Evolutionary conservation across 2,113 vertebrate genomes (phyloP).

Genomic region (Saguinus imperator): DNA sequence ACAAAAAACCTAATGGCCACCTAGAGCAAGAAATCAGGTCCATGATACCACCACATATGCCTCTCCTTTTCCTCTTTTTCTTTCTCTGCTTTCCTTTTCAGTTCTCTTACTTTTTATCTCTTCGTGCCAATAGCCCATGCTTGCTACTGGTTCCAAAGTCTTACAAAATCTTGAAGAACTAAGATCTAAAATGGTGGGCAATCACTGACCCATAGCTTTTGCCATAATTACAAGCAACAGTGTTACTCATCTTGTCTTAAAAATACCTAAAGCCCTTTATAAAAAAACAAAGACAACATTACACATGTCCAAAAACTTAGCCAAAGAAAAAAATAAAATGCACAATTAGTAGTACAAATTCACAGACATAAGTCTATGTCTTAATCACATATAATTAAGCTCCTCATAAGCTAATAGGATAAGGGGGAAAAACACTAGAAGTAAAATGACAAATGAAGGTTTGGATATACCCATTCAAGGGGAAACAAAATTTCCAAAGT

Average conservation of each 20-base stretch:
- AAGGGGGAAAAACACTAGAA: background rate
- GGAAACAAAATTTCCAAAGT: background rate
- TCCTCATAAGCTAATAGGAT: background rate
- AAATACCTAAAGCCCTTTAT: background rate
- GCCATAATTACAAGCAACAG: background rate
- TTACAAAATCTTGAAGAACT: background rate
- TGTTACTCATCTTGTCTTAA: background rate
- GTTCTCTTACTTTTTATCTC: background rate
- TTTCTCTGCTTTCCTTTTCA: background rate
- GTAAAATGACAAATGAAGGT: background rate
- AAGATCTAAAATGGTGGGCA: background rate
- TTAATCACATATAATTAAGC: background rate
- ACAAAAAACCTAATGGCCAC: background rate
- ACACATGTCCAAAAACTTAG: background rate
- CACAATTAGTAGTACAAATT: background rate
- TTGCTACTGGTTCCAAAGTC: background rate
- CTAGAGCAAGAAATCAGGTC: background rate
- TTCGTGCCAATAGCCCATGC: background rate
- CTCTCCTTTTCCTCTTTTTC: background rate
- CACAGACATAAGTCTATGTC: background rate
- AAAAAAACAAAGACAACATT: background rate
- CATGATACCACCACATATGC: background rate
- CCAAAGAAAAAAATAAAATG: slow-evolving; percentile 41
- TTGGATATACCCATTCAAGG: background rate
- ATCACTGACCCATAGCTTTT: background rate